phyloP scores from a whole-genome alignment of 2,113 vertebrate genomes.

The Puffinus mauretanicus region DNA sequence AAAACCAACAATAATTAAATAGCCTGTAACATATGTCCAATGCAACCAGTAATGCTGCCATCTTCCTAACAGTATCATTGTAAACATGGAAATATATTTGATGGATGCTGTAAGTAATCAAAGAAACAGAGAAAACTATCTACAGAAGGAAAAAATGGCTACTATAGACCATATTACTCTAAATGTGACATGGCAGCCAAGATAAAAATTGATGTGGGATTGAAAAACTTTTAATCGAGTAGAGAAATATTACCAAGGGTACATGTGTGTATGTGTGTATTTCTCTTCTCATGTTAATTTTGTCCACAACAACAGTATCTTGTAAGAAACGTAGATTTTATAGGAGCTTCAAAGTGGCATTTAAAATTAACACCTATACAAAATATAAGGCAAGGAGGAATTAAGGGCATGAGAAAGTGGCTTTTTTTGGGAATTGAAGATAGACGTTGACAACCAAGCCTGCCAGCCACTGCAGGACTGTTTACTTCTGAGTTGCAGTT shows the following conservation, averaged over 20 bases:
- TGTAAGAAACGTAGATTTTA: background rate
- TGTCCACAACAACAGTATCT: background rate
- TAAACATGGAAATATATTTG: background rate
- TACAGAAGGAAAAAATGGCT: background rate
- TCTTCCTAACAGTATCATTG: background rate
- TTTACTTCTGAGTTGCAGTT: background rate
- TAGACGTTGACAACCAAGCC: background rate
- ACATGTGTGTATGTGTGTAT: rapidly evolving
- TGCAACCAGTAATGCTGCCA: background rate
- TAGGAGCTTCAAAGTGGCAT: background rate
- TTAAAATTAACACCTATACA: background rate
- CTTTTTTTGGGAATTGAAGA: background rate
- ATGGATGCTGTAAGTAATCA: background rate
- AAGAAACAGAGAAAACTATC: background rate
- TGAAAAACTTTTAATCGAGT: background rate
- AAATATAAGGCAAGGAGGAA: background rate
- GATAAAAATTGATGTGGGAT: background rate
- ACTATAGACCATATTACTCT: background rate
- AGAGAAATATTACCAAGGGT: background rate
- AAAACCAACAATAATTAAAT: background rate
- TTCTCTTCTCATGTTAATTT: background rate
- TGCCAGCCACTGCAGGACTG: background rate
- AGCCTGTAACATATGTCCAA: background rate
- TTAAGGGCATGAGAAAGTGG: background rate
- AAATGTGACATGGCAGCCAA: background rate